Evolutionary conservation across 2,113 vertebrate genomes (phyloP).

Genomic region (Burhinus bistriatus): DNA sequence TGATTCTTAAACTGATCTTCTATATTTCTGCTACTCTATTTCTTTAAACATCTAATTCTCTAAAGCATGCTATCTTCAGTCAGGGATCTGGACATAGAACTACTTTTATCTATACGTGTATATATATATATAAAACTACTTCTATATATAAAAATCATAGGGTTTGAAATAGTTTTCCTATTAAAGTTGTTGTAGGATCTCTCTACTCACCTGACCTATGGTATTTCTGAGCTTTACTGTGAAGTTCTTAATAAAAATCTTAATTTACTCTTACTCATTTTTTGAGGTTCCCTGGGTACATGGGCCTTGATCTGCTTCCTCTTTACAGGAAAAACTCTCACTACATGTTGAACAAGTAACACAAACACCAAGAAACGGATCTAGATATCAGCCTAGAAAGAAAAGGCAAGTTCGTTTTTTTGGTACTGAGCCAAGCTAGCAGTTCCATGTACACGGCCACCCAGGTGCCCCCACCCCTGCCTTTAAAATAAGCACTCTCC

Average conservation of each 20-base stretch:
- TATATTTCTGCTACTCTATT: background rate
- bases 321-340: background rate
- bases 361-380: background rate
- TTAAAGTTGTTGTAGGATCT: background rate
- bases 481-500: background rate
- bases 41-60: background rate
- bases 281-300: slow-evolving; percentile 34
- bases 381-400: background rate
- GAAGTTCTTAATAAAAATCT: background rate
- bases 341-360: background rate
- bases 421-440: background rate
- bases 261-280: background rate
- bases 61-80: background rate
- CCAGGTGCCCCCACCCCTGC: background rate
- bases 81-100: background rate
- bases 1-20: background rate
- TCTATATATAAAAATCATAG: background rate
- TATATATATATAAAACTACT: background rate
- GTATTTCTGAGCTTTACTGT: background rate
- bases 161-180: background rate
- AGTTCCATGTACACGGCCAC: background rate
- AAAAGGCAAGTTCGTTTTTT: slow-evolving; percentile 50
- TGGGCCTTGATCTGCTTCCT: background rate
- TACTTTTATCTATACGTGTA: background rate
- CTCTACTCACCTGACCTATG: background rate